Conservation (phyloP, 2,888 invertebrate genomes). For the Amphipyra tragopoginis region DNA sequence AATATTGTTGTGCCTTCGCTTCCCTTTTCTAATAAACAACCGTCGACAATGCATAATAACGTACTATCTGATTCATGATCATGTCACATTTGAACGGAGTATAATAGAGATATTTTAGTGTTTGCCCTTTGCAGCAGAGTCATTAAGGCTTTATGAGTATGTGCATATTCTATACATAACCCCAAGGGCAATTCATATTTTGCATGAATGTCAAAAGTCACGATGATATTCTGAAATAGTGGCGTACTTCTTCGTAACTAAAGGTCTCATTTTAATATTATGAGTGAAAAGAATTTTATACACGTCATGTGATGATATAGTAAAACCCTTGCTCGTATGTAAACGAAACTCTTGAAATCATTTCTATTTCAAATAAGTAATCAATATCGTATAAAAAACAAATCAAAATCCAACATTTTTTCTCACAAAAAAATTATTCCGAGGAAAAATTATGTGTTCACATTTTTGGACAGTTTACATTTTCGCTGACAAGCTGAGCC, state of each 20-base stretch:
- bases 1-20: constrained; percentile 6
- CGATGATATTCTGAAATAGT: constrained; percentile 16
- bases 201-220: constrained; percentile 33
- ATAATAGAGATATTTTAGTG: constrained; percentile 38
- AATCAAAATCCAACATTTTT: constrained; percentile 42
- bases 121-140: constrained; percentile 38
- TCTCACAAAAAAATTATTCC: constrained; percentile 35
- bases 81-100: constrained; percentile 25
- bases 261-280: neutral
- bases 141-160: constrained; percentile 43
- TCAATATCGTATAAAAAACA: constrained; percentile 26
- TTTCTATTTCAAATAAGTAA: constrained; percentile 15
- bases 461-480: constrained; percentile 38
- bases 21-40: constrained; percentile 32
- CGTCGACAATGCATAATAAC: constrained; percentile 19
- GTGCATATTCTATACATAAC: constrained; percentile 22
- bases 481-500: constrained; percentile 47
- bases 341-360: constrained; percentile 14
- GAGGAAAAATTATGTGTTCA: constrained; percentile 37
- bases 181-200: constrained; percentile 24
- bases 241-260: constrained; percentile 1
- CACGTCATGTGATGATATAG: constrained; percentile 5
- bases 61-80: constrained; percentile 25
- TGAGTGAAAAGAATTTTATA: constrained; percentile 1
- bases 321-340: neutral